Conservation (phyloP, 2,888 invertebrate species). For the Melanostoma scalare region DNA sequence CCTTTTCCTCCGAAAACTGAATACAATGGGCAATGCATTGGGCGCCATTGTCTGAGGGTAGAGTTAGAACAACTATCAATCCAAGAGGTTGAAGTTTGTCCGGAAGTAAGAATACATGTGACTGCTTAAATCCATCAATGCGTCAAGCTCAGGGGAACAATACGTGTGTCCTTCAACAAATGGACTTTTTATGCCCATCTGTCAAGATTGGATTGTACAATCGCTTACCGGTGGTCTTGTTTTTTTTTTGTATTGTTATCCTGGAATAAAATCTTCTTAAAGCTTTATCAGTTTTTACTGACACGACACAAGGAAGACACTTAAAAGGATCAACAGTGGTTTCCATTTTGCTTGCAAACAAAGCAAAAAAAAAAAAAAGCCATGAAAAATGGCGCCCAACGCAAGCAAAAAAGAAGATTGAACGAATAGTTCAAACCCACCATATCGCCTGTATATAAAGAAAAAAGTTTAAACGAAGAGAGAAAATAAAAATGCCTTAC, state of each 20-base stretch:
- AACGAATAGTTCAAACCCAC: conserved; percentile 25
- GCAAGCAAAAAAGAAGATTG: conserved; percentile 18
- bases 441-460: conserved; percentile 27
- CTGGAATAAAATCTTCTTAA: not conserved
- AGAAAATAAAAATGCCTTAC: conserved; percentile 33
- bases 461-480: not conserved
- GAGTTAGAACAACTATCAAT: not conserved
- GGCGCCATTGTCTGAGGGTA: conserved; percentile 32
- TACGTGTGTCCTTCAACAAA: conserved; percentile 2
- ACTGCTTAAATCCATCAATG: conserved; percentile 31
- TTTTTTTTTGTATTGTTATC: not conserved
- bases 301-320: not conserved
- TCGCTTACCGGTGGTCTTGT: conserved; percentile 18
- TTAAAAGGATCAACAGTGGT: conserved; percentile 32
- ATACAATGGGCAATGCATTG: conserved; percentile 20
- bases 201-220: conserved; percentile 30
- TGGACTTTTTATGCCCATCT: not conserved
- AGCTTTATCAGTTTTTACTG: conserved; percentile 16
- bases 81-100: conserved; percentile 8
- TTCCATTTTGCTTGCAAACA: not conserved
- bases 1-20: conserved; percentile 3
- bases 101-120: not conserved
- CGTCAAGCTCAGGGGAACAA: not conserved
- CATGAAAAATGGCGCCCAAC: conserved; percentile 41
- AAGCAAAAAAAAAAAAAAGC: conserved; percentile 4